Conservation (phyloP, 1,140 invertebrate species). For the Aleiodes sp. region DNA sequence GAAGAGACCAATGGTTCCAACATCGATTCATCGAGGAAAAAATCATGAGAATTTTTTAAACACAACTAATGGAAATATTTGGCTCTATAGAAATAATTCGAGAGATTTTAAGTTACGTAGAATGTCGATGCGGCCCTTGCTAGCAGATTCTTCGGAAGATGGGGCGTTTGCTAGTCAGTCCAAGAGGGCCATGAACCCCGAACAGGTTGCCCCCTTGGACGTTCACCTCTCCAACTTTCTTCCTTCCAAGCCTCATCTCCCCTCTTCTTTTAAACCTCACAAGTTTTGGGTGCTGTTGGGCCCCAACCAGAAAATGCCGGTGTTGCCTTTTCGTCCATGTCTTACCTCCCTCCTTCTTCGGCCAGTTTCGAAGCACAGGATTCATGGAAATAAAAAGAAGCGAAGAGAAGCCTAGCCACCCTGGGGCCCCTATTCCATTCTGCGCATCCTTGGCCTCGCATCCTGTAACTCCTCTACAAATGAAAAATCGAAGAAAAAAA, state of each 20-base stretch:
- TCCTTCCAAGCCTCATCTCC: constrained; percentile 48
- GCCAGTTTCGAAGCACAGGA: neutral
- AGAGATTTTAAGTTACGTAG: too few species aligned
- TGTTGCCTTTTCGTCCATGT: constrained; percentile 23
- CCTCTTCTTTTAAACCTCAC: constrained; percentile 38
- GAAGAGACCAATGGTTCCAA: too few species aligned
- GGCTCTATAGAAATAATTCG: too few species aligned
- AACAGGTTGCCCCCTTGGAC: constrained; percentile 68
- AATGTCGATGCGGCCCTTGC: neutral
- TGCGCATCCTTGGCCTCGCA: constrained; percentile 30
- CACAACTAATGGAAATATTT: too few species aligned
- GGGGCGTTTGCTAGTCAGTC: constrained; percentile 59
- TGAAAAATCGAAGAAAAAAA: neutral
- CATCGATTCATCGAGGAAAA: too few species aligned
- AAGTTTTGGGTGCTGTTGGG: neutral
- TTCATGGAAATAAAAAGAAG: neutral
- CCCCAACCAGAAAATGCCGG: constrained; percentile 13
- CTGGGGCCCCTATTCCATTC: constrained; percentile 28
- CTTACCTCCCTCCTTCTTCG: constrained; percentile 4
- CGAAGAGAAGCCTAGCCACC: constrained; percentile 7
- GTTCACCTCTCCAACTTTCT: constrained; percentile 61
- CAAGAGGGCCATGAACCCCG: constrained; percentile 67
- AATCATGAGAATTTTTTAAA: too few species aligned
- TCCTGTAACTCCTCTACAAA: constrained; percentile 27
- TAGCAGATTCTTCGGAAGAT: constrained; percentile 34